These are phyloP conservation scores for Lasioglossum baleicum DNA, from an alignment of 1,140 invertebrate genomes.

Conservation along the genomic window DNA sequence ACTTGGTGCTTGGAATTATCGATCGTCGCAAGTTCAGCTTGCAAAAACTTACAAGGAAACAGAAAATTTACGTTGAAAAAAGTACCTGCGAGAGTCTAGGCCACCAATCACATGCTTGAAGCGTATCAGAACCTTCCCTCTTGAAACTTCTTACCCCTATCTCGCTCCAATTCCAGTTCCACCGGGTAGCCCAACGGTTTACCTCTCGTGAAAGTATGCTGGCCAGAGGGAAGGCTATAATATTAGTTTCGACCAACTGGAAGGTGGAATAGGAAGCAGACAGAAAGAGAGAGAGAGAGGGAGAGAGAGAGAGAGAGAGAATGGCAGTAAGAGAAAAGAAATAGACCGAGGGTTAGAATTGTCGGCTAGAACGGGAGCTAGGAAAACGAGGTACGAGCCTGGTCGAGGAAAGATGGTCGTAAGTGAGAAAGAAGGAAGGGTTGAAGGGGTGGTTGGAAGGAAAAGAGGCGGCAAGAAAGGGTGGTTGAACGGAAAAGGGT, in stretches of 20 bases:
- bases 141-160: constrained; percentile 37
- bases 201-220: constrained; percentile 39
- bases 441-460: not conserved
- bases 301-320: not conserved
- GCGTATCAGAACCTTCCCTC: constrained; percentile 20
- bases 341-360: not conserved
- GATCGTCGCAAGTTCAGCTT: not conserved
- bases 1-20: not conserved
- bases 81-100: not conserved
- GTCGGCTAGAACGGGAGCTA: not conserved
- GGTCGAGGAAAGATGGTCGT: constrained; percentile 1
- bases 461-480: constrained; percentile 10
- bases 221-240: constrained; percentile 42
- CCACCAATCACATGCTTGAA: constrained; percentile 12
- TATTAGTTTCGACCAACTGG: constrained; percentile 52
- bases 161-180: constrained; percentile 3
- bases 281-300: not conserved
- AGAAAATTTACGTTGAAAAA: not conserved
- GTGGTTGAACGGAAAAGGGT: constrained; percentile 12
- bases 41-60: constrained; percentile 2
- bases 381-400: not conserved
- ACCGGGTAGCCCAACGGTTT: constrained; percentile 16
- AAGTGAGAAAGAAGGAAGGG: not conserved
- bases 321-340: not conserved
- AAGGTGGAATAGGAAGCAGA: not conserved